Base-by-base conservation (phyloP, 1,140 invertebrate genomes). In the Pomacea maculata region DNA sequence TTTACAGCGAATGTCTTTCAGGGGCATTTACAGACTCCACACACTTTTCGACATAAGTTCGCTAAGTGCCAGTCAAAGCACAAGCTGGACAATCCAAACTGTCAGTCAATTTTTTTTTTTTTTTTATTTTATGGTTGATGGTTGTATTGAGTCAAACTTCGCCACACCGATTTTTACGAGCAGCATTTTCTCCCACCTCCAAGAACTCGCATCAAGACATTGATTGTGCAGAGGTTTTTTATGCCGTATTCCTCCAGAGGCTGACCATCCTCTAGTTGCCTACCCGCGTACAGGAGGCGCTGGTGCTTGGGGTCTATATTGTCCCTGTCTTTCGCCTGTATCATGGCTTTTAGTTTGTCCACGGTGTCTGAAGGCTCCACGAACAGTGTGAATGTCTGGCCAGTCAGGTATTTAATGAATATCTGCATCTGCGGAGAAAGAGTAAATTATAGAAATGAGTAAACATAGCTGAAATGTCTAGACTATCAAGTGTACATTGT, bases 231-330 rank as follows among this genome's bases (percentile, higher is more conserved):
- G 67, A 98, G 94, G 91, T 97, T 97, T 91, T 98, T 95, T 87
- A 98, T 97, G 89, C 97, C 97, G 90, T 97, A 97, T 88, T 98
- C 96, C 6, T 94, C 95, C 4, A 98, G 92, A 11, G 96, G 97
- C 65, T 96, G 93, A 14, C 96, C 96, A 91, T 94, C 94, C 90
- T 94, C 93, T 63, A 94, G 86, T 86, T 94, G 94, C 87, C 94
- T 94, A n/a, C 94, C 93, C 85, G 93, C 94, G 87, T 97, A 97
- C 90, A 97, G 94, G 88, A 97, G 92, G 87, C 95, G 91, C 86
- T 95, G 94, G 90, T 97, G 96, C 92, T 97, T 96, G 85, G 96
- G 95, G 80, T 96, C 96, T 92, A 84, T 89, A 77, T 90, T 96
- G 34, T 75, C 54, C 15, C 57, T 11, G 89, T 94, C 94, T 85